Evolutionary conservation across 2,888 invertebrate species (phyloP).

Genomic region (Melieria omissa): DNA sequence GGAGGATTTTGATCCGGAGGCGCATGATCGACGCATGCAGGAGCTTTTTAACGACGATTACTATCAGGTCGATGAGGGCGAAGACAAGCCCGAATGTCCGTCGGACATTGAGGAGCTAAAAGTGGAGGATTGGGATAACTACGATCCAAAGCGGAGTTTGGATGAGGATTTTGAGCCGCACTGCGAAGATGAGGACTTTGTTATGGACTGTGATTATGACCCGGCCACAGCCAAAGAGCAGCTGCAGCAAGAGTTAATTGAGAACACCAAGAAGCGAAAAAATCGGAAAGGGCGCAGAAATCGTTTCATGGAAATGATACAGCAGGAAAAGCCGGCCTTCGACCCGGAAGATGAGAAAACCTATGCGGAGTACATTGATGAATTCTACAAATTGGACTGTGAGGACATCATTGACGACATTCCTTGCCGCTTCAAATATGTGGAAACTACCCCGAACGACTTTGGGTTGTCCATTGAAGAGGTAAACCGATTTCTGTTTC

Average conservation of each 20-base stretch:
- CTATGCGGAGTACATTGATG: constrained; percentile 90
- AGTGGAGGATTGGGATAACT: constrained; percentile 66
- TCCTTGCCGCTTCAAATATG: constrained; percentile 93
- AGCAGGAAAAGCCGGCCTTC: constrained; percentile 83
- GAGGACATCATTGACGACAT: constrained; percentile 94
- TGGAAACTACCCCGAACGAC: constrained; percentile 87
- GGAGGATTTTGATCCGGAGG: constrained; percentile 89
- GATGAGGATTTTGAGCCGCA: constrained; percentile 71
- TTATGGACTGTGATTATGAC: constrained; percentile 91
- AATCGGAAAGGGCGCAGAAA: constrained; percentile 76
- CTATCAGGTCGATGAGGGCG: constrained; percentile 78
- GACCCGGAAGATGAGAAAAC: constrained; percentile 80
- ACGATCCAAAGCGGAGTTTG: constrained; percentile 70
- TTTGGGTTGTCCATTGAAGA: constrained; percentile 93
- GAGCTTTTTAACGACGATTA: constrained; percentile 88
- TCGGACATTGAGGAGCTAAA: constrained; percentile 73
- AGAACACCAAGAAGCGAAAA: constrained; percentile 71
- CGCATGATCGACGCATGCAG: constrained; percentile 88
- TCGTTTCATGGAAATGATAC: constrained; percentile 80
- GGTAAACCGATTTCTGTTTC: constrained; percentile 68
- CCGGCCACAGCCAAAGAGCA: constrained; percentile 68
- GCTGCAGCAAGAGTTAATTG: constrained; percentile 71
- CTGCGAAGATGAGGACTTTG: constrained; percentile 85
- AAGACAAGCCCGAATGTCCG: constrained; percentile 86
- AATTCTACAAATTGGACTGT: constrained; percentile 94